Conservation (phyloP, 2,797 vertebrate species). For the Podarcis lilfordi region DNA sequence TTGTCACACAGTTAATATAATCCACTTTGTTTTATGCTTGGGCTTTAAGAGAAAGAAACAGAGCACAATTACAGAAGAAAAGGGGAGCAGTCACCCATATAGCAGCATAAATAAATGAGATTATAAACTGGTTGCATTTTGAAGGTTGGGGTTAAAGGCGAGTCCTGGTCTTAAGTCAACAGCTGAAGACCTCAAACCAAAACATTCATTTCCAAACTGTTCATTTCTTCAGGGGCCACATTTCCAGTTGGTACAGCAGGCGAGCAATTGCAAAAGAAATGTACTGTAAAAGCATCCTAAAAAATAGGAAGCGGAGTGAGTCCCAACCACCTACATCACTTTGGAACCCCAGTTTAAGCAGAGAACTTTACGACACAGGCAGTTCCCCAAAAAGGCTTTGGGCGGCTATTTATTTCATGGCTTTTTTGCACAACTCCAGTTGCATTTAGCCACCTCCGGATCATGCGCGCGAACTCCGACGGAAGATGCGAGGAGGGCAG, state of each 20-base stretch:
- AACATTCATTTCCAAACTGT: not conserved
- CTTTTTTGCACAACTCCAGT: not conserved
- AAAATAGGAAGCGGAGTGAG: not conserved
- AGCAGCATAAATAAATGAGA: not conserved
- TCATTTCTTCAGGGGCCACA: not conserved
- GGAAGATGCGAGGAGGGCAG: not conserved
- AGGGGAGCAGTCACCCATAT: not conserved
- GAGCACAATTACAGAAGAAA: not conserved
- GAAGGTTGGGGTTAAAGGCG: not conserved
- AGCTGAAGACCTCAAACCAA: not conserved
- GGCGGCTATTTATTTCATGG: not conserved
- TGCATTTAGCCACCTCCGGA: not conserved
- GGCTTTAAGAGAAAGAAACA: not conserved
- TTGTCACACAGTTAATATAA: not conserved
- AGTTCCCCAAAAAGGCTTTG: not conserved
- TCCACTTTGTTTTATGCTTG: not conserved
- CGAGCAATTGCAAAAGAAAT: not conserved
- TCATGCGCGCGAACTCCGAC: not conserved
- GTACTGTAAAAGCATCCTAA: not conserved
- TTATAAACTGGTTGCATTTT: not conserved
- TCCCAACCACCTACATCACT: not conserved
- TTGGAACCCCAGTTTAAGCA: not conserved
- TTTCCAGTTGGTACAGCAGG: not conserved
- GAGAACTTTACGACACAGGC: too few relatives aligned
- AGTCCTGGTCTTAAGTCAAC: not conserved